A percentile compares a stretch with the other conserved stretches of the same genome.
Evolutionary conservation across 1,140 invertebrate species (phyloP).

Genomic region (Gonatopus flavifemur): DNA sequence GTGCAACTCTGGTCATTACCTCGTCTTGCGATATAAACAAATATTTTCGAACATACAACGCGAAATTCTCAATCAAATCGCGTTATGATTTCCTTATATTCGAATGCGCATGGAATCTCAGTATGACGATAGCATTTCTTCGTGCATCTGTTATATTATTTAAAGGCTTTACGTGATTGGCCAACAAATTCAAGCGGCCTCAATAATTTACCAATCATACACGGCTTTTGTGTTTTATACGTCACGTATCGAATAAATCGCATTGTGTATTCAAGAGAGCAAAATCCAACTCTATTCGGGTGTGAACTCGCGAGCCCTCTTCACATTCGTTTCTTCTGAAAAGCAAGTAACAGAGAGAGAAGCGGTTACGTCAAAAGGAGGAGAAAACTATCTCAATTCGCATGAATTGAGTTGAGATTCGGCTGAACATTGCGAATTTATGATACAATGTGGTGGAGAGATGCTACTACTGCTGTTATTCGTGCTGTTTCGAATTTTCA

Average conservation of each 20-base stretch:
- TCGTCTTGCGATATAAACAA: no score
- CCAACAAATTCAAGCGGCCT: conserved; percentile 49
- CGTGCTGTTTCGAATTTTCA: no score
- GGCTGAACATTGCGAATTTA: conserved; percentile 50
- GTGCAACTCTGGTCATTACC: no score
- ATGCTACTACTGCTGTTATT: no score
- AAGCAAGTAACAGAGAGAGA: neutral
- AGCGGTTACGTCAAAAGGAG: conserved; percentile 7
- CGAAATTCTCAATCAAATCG: no score
- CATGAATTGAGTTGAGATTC: conserved; percentile 51
- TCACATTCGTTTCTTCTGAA: conserved; percentile 8
- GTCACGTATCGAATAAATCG: conserved; percentile 50
- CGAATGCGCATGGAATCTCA: no score
- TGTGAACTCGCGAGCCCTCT: conserved; percentile 28
- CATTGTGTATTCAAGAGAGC: conserved; percentile 59
- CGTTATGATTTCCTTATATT: no score
- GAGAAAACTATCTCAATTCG: conserved; percentile 26
- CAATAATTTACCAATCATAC: conserved; percentile 61
- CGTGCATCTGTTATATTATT: conserved; percentile 49
- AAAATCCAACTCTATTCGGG: conserved; percentile 43
- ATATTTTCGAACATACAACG: no score
- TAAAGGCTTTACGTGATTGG: conserved; percentile 57
- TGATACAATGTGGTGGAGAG: no score
- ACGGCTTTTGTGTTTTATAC: conserved; percentile 52
- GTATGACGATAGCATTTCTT: no score